Conservation (phyloP, 2,797 vertebrate species). For the Thunnus albacares region DNA sequence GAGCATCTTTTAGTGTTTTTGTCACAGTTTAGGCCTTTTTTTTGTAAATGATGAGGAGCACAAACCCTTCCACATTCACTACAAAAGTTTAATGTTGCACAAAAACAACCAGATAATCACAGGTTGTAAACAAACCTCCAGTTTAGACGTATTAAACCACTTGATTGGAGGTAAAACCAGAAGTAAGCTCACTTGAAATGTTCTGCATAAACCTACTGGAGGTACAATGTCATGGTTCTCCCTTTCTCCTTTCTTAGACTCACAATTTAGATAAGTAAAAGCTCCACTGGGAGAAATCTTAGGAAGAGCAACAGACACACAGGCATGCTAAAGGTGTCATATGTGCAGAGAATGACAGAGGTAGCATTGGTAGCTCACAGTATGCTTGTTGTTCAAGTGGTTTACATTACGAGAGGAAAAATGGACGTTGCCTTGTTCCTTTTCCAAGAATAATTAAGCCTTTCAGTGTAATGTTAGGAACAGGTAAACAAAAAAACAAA, state of each 20-base stretch:
- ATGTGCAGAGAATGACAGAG: too few species aligned
- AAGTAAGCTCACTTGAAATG: background rate
- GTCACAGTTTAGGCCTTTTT: too few species aligned
- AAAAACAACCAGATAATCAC: too few species aligned
- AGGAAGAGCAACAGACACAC: too few species aligned
- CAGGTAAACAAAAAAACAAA: background rate
- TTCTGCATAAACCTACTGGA: too few species aligned
- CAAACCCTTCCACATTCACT: background rate
- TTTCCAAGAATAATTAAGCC: background rate
- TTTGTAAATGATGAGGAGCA: background rate
- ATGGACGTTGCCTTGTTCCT: background rate
- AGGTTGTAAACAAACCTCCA: background rate
- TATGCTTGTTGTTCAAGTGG: background rate
- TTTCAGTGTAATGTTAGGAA: background rate
- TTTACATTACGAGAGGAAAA: background rate
- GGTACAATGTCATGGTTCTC: too few species aligned
- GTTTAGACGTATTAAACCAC: background rate
- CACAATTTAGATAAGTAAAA: background rate
- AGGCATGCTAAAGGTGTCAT: too few species aligned
- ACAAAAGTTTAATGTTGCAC: background rate
- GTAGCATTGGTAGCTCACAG: background rate
- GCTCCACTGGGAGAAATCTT: background rate
- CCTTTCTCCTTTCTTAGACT: too few species aligned
- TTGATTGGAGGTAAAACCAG: background rate
- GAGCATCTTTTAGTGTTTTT: background rate